Conservation (phyloP, 2,888 invertebrate species). For the Himalopsyche tibetana region DNA sequence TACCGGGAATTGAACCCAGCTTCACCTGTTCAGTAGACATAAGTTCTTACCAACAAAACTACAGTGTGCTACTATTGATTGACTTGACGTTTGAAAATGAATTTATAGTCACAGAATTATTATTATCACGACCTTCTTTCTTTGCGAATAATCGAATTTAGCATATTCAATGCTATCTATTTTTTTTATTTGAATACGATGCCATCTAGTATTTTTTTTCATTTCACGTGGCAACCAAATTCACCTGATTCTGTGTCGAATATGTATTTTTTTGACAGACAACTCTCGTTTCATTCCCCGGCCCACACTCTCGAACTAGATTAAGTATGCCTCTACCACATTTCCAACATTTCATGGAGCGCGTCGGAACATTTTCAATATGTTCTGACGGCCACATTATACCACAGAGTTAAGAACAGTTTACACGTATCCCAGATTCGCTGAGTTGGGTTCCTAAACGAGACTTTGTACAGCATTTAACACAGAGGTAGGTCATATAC, state of each 20-base stretch:
- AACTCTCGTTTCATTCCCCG: not conserved
- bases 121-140: too few relatives aligned
- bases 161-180: too few relatives aligned
- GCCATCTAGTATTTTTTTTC: too few relatives aligned
- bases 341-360: conserved; percentile 39
- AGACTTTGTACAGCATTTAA: conserved; percentile 19
- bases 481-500: not conserved
- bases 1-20: too few relatives aligned
- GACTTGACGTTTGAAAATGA: too few relatives aligned
- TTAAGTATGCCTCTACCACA: conserved; percentile 40
- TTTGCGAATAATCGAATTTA: too few relatives aligned
- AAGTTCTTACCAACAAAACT: too few relatives aligned
- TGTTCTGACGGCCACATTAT: conserved; percentile 35
- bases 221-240: not conserved
- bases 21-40: too few relatives aligned
- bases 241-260: conserved; percentile 34
- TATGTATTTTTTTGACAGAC: conserved; percentile 28
- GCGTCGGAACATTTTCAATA: conserved; percentile 42
- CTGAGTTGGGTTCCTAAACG: conserved; percentile 13
- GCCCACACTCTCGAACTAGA: conserved; percentile 31
- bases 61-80: too few relatives aligned
- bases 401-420: conserved; percentile 40
- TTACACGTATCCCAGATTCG: conserved; percentile 7
- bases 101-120: too few relatives aligned
- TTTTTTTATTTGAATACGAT: too few relatives aligned